Conservation (phyloP, 2,888 invertebrate genomes). For the Stenodera caucasica region DNA sequence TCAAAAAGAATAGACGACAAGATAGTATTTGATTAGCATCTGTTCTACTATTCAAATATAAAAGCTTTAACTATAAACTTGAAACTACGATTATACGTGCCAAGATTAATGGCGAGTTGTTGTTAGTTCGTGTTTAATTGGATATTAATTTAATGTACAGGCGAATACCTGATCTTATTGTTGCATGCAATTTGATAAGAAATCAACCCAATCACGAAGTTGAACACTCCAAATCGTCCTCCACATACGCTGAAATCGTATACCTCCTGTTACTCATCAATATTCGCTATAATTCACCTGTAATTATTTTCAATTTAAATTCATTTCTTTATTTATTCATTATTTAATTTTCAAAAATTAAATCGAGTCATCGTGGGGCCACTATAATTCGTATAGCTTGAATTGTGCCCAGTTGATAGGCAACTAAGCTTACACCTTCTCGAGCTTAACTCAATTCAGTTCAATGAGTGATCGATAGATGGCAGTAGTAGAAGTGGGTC, state of each 20-base stretch:
- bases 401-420: too few relatives aligned
- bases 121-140: neutral
- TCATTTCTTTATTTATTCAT: too few relatives aligned
- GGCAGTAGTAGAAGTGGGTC: neutral
- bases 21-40: conserved; percentile 18
- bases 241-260: too few relatives aligned
- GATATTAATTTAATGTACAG: neutral
- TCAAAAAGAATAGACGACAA: neutral
- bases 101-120: neutral
- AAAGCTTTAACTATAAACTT: neutral
- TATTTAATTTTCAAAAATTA: too few relatives aligned
- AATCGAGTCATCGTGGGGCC: neutral
- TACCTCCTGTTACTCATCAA: too few relatives aligned
- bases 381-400: too few relatives aligned
- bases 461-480: neutral
- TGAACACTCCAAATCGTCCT: too few relatives aligned
- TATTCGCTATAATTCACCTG: too few relatives aligned
- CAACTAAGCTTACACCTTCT: neutral
- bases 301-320: too few relatives aligned
- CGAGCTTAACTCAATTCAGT: too few relatives aligned
- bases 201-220: neutral
- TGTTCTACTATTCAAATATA: conserved; percentile 19
- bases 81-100: neutral
- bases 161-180: neutral
- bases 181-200: neutral